Conservation (phyloP, 2,797 vertebrate genomes). For the Pampus argenteus region DNA sequence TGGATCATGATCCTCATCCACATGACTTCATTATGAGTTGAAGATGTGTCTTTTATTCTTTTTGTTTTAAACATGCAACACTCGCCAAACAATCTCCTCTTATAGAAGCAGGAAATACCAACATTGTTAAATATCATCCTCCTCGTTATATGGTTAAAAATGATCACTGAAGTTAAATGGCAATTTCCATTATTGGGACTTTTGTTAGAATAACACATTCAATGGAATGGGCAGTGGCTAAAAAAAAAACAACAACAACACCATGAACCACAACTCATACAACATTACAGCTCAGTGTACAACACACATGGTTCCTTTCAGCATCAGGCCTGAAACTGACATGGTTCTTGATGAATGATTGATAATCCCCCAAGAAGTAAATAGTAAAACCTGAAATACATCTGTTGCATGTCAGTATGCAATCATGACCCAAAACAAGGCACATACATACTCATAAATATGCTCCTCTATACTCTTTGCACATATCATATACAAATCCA, state of each 20-base stretch:
- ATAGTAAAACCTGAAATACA: neutral
- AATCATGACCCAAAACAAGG: neutral
- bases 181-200: constrained; percentile 6
- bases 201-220: neutral
- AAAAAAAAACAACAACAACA: no score
- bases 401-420: neutral
- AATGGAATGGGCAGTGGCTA: no score
- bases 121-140: neutral
- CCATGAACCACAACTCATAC: no score
- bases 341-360: no score
- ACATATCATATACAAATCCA: no score
- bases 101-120: neutral
- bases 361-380: no score
- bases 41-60: neutral
- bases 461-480: no score
- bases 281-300: no score
- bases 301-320: no score
- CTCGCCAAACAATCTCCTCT: neutral
- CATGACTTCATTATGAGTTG: neutral
- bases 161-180: neutral
- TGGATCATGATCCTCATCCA: no score
- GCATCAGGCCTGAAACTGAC: no score
- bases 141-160: neutral
- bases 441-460: neutral
- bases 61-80: neutral